Percentiles rank a stretch among this genome's conserved stretches.
Evolutionary conservation across 1,140 invertebrate genomes (phyloP).

Genomic region (Hydropsyche tenuis): DNA sequence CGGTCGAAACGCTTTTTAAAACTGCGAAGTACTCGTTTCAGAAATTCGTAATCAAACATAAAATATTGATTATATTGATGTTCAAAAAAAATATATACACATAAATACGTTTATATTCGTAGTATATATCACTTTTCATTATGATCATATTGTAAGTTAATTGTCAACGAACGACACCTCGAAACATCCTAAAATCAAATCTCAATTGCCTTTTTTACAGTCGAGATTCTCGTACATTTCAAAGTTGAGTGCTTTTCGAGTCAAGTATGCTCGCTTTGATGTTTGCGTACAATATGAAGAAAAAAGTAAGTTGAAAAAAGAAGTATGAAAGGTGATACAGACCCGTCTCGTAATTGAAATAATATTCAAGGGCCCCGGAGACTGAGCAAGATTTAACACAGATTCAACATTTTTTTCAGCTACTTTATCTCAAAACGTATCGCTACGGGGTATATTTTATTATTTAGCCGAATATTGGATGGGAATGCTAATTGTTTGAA

Average conservation of each 20-base stretch:
- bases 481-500: too few relatives aligned
- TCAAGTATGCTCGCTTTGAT: constrained; percentile 14
- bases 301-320: constrained; percentile 2
- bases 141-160: neutral
- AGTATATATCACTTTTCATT: neutral
- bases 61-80: too few relatives aligned
- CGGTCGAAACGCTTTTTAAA: too few relatives aligned
- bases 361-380: constrained; percentile 10
- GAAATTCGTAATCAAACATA: too few relatives aligned
- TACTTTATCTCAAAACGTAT: neutral
- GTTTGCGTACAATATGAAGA: constrained; percentile 10
- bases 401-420: neutral
- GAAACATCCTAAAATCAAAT: neutral
- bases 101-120: neutral
- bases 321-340: constrained; percentile 10
- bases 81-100: too few relatives aligned
- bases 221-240: constrained; percentile 3
- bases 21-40: too few relatives aligned
- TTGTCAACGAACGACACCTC: neutral
- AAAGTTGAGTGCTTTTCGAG: constrained; percentile 13
- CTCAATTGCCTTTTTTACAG: neutral
- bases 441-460: neutral
- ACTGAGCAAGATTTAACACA: neutral
- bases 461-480: neutral
- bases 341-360: constrained; percentile 4